phyloP scores from a whole-genome alignment of 2,888 invertebrate genomes.

The Taphrorychus bicolor region DNA sequence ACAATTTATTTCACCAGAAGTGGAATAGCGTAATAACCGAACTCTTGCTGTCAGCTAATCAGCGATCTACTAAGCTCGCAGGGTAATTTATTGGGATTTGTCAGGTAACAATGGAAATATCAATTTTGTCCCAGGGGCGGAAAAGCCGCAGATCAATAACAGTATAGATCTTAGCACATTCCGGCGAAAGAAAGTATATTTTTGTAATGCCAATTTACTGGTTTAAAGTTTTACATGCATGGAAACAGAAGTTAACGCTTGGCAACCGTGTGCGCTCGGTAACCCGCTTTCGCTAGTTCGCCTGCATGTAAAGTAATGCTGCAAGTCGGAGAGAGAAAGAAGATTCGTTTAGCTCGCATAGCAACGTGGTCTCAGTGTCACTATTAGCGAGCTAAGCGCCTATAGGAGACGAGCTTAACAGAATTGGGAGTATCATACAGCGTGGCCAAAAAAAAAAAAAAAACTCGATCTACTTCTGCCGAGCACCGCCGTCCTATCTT shows the following conservation, averaged over 20 bases:
- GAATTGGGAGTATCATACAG: constrained; percentile 48
- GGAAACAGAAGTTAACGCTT: constrained; percentile 15
- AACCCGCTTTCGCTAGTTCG: constrained; percentile 39
- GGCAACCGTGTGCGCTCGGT: constrained; percentile 34
- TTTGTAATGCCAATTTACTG: background rate
- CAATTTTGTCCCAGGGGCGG: background rate
- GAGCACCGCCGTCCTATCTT: constrained; percentile 1
- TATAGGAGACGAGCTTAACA: constrained; percentile 46
- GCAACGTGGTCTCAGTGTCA: constrained; percentile 48
- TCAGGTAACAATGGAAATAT: background rate
- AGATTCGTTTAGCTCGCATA: constrained; percentile 48
- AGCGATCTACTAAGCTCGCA: background rate
- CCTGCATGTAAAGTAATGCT: constrained; percentile 27
- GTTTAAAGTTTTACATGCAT: constrained; percentile 8
- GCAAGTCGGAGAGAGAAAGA: constrained; percentile 38
- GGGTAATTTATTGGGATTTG: background rate
- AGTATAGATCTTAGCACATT: background rate
- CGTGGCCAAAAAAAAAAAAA: constrained; percentile 31
- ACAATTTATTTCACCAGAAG: background rate
- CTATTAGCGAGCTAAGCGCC: constrained; percentile 48
- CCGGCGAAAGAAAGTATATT: background rate
- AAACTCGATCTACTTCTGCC: constrained; percentile 9
- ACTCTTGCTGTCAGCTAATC: constrained; percentile 3
- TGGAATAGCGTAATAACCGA: constrained; percentile 2
- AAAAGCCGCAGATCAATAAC: background rate